Evolutionary conservation across 2,797 vertebrate genomes (phyloP), one percentile per base, ranked within the genome.

Genomic region (Etheostoma nigrum): DNA sequence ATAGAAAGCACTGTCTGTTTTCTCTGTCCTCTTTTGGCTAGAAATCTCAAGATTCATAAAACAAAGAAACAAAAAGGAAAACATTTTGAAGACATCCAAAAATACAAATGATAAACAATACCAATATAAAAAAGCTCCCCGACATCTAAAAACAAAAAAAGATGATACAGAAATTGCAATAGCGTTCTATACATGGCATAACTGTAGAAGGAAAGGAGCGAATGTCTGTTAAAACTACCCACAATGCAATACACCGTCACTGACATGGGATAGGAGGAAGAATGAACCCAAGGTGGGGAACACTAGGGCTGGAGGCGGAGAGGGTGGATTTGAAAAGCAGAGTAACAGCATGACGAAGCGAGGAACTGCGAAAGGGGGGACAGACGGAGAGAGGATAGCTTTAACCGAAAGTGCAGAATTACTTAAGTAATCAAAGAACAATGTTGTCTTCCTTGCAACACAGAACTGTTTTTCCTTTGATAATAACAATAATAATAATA

Each of bases 391-490:
- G 79, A 82, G 74, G 93, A 95, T 69, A 86, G 93, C 90, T 87
- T 74, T 89, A 96, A 95, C 93, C 83, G 57, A 97, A 97, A 97
- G 96, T 96, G 96, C 96, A 96, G 93, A 95, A 94, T 95, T 95
- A 96, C 93, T 94, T 84, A 92, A 94, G 93, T 93, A 89, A 94
- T 94, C 77, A 92, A 94, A 92, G 74, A 89, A 91, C 74, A 84
- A 85, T 77, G 78, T 75, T 89, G 93, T 95, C 93, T 93, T 96
- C 93, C 91, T 95, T 95, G 91, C 94, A 96, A 97, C 95, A 96
- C 93, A 96, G 91, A 95, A 91, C 92, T 92, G 83, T 94, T 93
- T 95, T 93, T 93, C 94, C 90, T 88, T 91, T 95, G 93, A 94
- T 93, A 93, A 91, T 91, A 89, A 85, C 88, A 36, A 40, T 89